Base-by-base conservation (phyloP, 1,140 invertebrate genomes). In the Camponotus vicinus region DNA sequence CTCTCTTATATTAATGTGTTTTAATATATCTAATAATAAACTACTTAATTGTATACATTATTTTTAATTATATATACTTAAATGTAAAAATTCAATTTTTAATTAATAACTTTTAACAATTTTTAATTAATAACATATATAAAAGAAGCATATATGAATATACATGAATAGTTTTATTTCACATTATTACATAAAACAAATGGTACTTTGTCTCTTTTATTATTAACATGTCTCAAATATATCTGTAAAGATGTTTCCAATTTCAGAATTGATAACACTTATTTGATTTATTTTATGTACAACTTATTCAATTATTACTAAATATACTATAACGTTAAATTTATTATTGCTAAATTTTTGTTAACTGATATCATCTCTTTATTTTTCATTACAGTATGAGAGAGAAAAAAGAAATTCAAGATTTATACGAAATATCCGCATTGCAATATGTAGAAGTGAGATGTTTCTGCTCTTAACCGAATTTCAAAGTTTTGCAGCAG, bases 401-500 rank as follows among this genome's bases (percentile, higher is more conserved):
- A 37, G 18, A 45, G 2, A 32, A 80, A n/a, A 21, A 32, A 27
- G 0, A 4, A 57, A 70, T 73, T 52, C 7, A 13, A 67, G 15
- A 69, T 3, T 4, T 40, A 2, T 42, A 42, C 21, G 27, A 61
- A 61, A 73, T 59, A 45, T 49, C 6, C 15, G 32, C 15, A 18
- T 37, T 73, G 13, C 55, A n/a, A 18, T 55, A 42, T n/a, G 27
- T 34, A 73, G 45, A 27, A 69, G 6, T 11, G 18, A 45, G 6
- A n/a, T 73, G 57, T 85, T 78, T 32, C 45, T 8, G 3, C 9
- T 85, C 15, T 67, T 85, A 76, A 66, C 34, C 11, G 13, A 85
- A 45, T 85, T 85, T 57, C 82, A 40, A 85, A 85, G 59, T 85
- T 55, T 64, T 45, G 7, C 45, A 52, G 59, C 21, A 78, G 45